Conservation (phyloP, 2,888 invertebrate species). For the Polylopha cassiicola region DNA sequence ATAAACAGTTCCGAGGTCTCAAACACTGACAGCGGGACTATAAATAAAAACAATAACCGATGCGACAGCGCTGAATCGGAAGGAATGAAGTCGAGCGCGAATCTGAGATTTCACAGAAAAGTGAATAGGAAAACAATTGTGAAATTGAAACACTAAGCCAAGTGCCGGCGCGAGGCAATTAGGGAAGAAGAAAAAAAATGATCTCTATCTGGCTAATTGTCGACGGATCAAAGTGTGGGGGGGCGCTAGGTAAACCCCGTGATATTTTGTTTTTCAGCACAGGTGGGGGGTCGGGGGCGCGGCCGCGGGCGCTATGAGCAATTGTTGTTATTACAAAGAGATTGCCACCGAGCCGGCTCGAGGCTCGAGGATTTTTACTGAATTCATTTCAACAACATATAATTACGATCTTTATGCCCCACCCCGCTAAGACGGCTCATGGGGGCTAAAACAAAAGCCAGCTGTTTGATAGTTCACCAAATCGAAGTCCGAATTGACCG, state of each 20-base stretch:
- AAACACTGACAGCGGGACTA: too few relatives aligned
- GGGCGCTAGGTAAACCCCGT: constrained; percentile 57
- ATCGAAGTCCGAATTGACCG: too few relatives aligned
- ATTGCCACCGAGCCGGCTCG: constrained; percentile 67
- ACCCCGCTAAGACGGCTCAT: constrained; percentile 8
- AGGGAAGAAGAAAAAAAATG: constrained; percentile 66
- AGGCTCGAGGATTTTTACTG: constrained; percentile 54
- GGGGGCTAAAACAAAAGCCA: too few relatives aligned
- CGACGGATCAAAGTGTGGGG: constrained; percentile 62
- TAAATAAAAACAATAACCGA: too few relatives aligned
- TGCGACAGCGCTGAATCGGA: too few relatives aligned
- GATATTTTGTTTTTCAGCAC: constrained; percentile 47
- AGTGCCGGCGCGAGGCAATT: constrained; percentile 46
- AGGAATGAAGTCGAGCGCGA: constrained; percentile 36
- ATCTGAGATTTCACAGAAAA: constrained; percentile 42
- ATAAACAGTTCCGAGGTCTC: too few relatives aligned
- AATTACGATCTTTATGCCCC: constrained; percentile 37
- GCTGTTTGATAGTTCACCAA: too few relatives aligned
- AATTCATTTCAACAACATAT: constrained; percentile 52
- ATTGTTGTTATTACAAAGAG: constrained; percentile 77
- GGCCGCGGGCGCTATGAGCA: constrained; percentile 65
- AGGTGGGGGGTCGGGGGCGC: constrained; percentile 37
- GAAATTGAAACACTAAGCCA: constrained; percentile 57
- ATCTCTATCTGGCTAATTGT: constrained; percentile 70
- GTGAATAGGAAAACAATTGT: constrained; percentile 57